Evolutionary conservation across 2,888 invertebrate genomes (phyloP), one percentile per base, ranked within the genome.

Genomic region (Pseudococcus longispinus): DNA sequence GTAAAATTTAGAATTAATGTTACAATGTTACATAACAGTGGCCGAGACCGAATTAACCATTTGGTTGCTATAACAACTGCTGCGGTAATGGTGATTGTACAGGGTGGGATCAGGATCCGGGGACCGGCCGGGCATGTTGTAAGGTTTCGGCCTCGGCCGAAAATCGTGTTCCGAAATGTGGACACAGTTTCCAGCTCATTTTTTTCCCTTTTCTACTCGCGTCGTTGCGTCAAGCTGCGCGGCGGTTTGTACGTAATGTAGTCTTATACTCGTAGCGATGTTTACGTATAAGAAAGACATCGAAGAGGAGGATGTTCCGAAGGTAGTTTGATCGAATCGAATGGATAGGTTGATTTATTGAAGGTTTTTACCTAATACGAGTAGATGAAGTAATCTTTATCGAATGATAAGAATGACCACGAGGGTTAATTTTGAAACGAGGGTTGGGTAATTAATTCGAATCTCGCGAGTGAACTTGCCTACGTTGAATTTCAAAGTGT

Each of bases 1-100:
- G 37, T 37, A 37, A 26, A 70, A 70, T 70, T 32, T 70, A 29
- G 70, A 70, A 70, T 70, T 70, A 70, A 70, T 70, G 70, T 70
- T 70, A 70, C 70, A 70, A 70, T 70, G 70, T 70, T 29, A 37
- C 37, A 23, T 60, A 70, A 13, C 32, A 70, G 70, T 70, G 70
- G 70, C 70, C 70, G 29, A 70, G 70, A 70, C 70, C 18, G 70
- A 70, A 70, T 70, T 70, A 70, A 70, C 70, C 20, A 70, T 70
- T 70, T 70, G 70, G 70, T 70, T 70, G 70, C 70, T 70, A 70
- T 70, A 70, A 70, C 70, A 70, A 70, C 70, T 70, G 70, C 70
- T 26, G 70, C 70, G 70, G 70, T 70, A 70, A 70, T 70, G 70
- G 37, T 32, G 29, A 70, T 70, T 29, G 70, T 70, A 70, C 70